Conservation (phyloP, 2,113 vertebrate species). For the Monopterus albus region DNA sequence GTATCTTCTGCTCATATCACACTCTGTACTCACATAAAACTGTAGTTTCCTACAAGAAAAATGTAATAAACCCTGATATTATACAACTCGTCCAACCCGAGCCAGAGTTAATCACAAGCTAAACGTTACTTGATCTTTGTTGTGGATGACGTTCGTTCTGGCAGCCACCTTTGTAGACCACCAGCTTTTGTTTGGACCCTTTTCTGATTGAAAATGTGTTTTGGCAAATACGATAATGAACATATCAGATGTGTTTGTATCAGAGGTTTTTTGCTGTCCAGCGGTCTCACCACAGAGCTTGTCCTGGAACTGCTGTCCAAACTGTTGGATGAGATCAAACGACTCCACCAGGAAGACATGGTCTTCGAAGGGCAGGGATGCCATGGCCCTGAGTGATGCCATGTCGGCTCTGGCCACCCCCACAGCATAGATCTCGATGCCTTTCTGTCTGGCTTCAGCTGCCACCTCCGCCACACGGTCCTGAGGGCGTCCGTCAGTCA, state of each 20-base stretch:
- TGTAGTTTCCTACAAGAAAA: background rate
- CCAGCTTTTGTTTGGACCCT: too few relatives aligned
- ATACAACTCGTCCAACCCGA: background rate
- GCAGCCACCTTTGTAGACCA: background rate
- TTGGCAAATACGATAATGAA: background rate
- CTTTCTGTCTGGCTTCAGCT: conserved; percentile 87
- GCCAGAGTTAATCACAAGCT: background rate
- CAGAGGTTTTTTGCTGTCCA: background rate
- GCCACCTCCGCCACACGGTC: conserved; percentile 95
- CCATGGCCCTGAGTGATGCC: conserved; percentile 93
- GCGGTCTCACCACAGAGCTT: conserved; percentile 90
- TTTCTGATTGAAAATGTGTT: background rate
- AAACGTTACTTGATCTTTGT: background rate
- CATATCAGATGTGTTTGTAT: background rate
- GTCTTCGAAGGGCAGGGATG: conserved; percentile 90
- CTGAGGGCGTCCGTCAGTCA: conserved; percentile 95
- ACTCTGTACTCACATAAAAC: too few relatives aligned
- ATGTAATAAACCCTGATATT: background rate
- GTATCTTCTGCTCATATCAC: background rate
- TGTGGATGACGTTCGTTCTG: background rate
- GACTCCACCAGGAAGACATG: conserved; percentile 97
- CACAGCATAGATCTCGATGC: conserved; percentile 95
- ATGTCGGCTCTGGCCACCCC: conserved; percentile 95
- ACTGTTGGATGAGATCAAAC: conserved; percentile 95
- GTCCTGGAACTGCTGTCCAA: conserved; percentile 93